These are phyloP conservation scores for Mechanitis mazaeus DNA, from an alignment of 2,888 invertebrate genomes.

Conservation along the genomic window DNA sequence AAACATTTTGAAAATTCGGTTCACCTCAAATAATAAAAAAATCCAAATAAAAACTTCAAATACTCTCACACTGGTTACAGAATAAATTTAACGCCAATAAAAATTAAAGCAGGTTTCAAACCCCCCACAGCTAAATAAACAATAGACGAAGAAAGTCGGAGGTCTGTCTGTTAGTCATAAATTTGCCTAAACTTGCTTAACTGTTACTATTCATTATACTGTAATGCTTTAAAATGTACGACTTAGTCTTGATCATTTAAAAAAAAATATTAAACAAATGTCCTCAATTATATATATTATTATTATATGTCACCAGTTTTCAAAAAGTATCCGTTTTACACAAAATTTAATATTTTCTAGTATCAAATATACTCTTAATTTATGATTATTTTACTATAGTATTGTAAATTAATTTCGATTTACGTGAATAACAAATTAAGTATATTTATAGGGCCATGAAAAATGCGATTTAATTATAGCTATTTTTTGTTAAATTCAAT, in stretches of 20 bases:
- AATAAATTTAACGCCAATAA: slow-evolving; percentile 41
- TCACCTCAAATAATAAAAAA: not conserved
- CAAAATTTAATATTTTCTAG: no score
- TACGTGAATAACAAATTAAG: no score
- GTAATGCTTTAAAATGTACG: not conserved
- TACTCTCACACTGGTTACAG: slow-evolving; percentile 1
- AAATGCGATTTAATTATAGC: not conserved
- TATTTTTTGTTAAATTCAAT: not conserved
- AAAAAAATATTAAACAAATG: no score
- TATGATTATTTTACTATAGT: no score
- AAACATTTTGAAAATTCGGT: no score
- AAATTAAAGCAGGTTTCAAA: slow-evolving; percentile 29
- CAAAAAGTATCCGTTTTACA: no score
- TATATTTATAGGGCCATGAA: not conserved
- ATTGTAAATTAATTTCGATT: no score
- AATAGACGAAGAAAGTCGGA: slow-evolving; percentile 22
- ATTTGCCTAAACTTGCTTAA: slow-evolving; percentile 28
- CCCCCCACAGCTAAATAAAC: slow-evolving; percentile 22
- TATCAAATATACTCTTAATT: no score
- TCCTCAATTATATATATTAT: no score
- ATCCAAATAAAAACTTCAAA: not conserved
- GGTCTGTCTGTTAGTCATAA: slow-evolving; percentile 20
- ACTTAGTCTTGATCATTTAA: not conserved
- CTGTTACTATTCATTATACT: slow-evolving; percentile 1
- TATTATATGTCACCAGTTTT: no score